These are phyloP conservation scores for Microchrysa polita DNA, from an alignment of 2,888 invertebrate species.

Conservation along the genomic window DNA sequence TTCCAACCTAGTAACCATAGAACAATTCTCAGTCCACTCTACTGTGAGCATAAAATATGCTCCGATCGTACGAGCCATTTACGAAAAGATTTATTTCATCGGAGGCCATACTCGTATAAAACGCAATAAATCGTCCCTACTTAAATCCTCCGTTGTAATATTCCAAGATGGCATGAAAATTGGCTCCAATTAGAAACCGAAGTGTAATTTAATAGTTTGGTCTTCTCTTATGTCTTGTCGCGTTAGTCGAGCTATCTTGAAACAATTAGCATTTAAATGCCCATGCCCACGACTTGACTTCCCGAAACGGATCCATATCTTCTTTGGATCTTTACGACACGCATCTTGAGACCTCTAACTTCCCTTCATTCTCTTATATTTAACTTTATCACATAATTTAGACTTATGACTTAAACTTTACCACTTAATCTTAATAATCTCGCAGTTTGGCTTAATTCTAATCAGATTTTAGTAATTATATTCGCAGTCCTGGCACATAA, in stretches of 20 bases:
- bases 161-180: too few species aligned
- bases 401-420: slow-evolving; percentile 27
- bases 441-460: slow-evolving; percentile 24
- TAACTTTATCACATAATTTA: slow-evolving; percentile 32
- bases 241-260: neutral
- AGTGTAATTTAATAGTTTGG: neutral
- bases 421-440: slow-evolving; percentile 38
- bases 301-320: neutral
- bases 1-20: too few species aligned
- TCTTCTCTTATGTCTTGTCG: neutral
- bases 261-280: neutral
- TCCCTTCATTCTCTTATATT: too few species aligned
- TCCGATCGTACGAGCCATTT: too few species aligned
- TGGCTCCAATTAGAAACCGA: neutral
- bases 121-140: too few species aligned
- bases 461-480: slow-evolving; percentile 34
- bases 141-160: too few species aligned
- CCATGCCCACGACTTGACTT: neutral
- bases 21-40: too few species aligned
- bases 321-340: neutral
- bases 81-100: too few species aligned
- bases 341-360: neutral
- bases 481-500: too few species aligned
- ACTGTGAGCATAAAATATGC: too few species aligned
- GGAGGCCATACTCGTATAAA: too few species aligned